Evolutionary conservation across 2,113 vertebrate species (phyloP).

Genomic region (Peromyscus californicus): DNA sequence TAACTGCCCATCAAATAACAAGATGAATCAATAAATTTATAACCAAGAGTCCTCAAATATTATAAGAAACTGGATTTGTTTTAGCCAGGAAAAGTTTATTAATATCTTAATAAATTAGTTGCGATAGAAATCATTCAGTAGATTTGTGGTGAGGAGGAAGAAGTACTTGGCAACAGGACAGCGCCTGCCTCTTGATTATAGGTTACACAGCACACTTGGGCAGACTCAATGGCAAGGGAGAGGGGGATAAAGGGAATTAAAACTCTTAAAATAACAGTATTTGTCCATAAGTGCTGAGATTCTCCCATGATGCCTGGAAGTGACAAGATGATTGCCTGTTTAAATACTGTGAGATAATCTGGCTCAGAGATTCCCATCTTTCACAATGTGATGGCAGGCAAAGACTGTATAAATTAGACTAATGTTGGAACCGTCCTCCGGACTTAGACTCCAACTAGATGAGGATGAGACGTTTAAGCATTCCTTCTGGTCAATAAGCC

Average conservation of each 20-base stretch:
- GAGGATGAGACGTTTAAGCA: conserved; percentile 48
- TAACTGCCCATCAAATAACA: conserved; percentile 56
- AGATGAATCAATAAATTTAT: conserved; percentile 57
- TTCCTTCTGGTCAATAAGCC: conserved; percentile 33
- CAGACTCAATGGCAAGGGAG: conserved; percentile 40
- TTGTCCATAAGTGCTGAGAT: conserved; percentile 72
- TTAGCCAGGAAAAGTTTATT: conserved; percentile 55
- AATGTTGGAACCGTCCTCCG: conserved; percentile 5
- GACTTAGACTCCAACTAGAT: conserved; percentile 51
- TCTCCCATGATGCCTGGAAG: conserved; percentile 62
- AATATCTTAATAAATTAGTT: conserved; percentile 58
- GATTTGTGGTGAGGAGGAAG: conserved; percentile 33
- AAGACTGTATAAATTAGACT: conserved; percentile 57
- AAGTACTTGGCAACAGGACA: conserved; percentile 61
- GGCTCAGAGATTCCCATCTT: conserved; percentile 55
- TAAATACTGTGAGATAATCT: conserved; percentile 70
- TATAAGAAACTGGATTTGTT: conserved; percentile 46
- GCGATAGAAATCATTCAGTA: conserved; percentile 45
- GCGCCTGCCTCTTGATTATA: conserved; percentile 71
- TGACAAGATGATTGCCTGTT: conserved; percentile 74
- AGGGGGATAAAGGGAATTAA: conserved; percentile 58
- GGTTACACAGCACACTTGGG: conserved; percentile 49
- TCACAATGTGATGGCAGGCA: conserved; percentile 58
- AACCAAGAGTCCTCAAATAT: conserved; percentile 9
- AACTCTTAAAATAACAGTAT: conserved; percentile 74